Base-by-base conservation (phyloP, 2,888 invertebrate genomes). In the Trissoscelio sp. region DNA sequence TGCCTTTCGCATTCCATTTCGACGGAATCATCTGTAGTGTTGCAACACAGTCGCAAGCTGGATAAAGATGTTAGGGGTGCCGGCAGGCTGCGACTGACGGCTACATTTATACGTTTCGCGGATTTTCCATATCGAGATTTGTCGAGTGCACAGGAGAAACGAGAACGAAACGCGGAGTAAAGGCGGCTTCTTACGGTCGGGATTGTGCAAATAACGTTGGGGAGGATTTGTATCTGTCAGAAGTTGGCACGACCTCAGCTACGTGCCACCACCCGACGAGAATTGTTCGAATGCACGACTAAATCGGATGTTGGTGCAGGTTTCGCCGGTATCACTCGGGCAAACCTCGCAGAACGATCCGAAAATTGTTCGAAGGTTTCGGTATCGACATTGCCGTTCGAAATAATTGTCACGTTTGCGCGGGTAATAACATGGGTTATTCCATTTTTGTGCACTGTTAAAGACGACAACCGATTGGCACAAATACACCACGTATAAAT, bases 101-200 rank as follows among this genome's bases (percentile, higher is more conserved):
- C 88, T 88, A 89, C 90, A 90, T 90, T 90, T 90, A 89, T 89
- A 89, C 88, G 88, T 89, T 88, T 89, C 88, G 86, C 85, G 87
- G 87, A 88, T 89, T 90, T 89, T 89, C 88, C 89, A 88, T 89
- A 89, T 90, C 90, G 88, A 89, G 88, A 89, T 89, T 88, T 86
- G 89, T 88, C 89, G 88, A 86, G 87, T 86, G 88, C 86, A 88
- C 70, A 53, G 3, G 22, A 31, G 44, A 42, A 70, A 57, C 66
- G 67, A 51, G 53, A 69, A 53, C 44, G 62, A 62, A 48, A 34
- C 34, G 51, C 28, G 46, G 20, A 37, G 60, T 20, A 44, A 42
- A 57, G 44, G 55, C 73, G 46, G 74, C 60, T 70, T 70, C 79
- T 79, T 85, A 86, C 85, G 85, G 48, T 72, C 82, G 85, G 84